phyloP scores from a whole-genome alignment of 2,888 invertebrate species.

The Drosophila anomalata region DNA sequence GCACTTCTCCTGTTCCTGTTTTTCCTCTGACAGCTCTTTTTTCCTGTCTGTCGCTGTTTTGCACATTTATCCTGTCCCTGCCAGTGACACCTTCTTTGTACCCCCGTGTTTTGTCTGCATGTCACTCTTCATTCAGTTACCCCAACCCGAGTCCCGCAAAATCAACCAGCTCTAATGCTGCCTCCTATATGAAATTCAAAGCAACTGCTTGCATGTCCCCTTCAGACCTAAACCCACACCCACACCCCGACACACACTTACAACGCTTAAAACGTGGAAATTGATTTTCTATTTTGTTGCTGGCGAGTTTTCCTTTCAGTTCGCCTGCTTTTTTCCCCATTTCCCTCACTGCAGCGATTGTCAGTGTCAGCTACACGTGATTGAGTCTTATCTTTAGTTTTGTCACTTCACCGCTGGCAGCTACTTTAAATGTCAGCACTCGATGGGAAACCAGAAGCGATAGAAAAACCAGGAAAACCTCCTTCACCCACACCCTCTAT shows the following conservation, averaged over 20 bases:
- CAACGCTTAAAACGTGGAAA: conserved; percentile 63
- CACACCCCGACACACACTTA: conserved; percentile 1
- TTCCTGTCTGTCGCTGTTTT: conserved; percentile 75
- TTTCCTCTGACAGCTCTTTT: conserved; percentile 69
- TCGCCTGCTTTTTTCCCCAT: conserved; percentile 28
- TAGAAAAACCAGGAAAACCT: conserved; percentile 5
- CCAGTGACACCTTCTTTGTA: conserved; percentile 79
- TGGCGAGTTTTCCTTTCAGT: conserved; percentile 41
- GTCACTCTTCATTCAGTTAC: conserved; percentile 72
- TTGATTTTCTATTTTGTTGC: conserved; percentile 77
- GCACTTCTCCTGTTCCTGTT: conserved; percentile 12
- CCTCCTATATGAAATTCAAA: conserved; percentile 71
- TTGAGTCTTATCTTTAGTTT: conserved; percentile 79
- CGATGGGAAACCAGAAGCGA: conserved; percentile 14
- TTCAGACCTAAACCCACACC: background rate
- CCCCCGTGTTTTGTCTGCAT: conserved; percentile 64
- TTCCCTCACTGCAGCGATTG: conserved; percentile 55
- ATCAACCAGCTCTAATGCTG: conserved; percentile 30
- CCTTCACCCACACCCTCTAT: background rate
- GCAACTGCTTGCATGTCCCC: conserved; percentile 73
- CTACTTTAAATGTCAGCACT: conserved; percentile 76
- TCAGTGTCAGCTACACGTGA: conserved; percentile 72
- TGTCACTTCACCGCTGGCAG: conserved; percentile 77
- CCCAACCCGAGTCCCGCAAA: conserved; percentile 2
- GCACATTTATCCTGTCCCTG: conserved; percentile 79